A percentile compares a stretch with the other conserved stretches of the same genome.
These are phyloP conservation scores for Paralvinella palmiformis DNA, from an alignment of 1,140 invertebrate genomes.

Conservation along the genomic window DNA sequence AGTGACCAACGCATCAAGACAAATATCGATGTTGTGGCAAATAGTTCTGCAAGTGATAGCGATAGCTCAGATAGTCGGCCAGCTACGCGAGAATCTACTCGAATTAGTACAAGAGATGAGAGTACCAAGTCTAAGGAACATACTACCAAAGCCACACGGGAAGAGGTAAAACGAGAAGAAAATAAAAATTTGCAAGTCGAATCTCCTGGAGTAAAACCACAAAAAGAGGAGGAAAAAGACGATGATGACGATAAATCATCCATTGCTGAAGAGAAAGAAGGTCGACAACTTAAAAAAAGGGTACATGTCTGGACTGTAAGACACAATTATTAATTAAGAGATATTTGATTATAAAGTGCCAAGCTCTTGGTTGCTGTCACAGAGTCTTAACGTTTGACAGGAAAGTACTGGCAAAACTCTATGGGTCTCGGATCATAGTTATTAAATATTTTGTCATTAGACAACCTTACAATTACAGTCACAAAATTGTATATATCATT, in stretches of 20 bases:
- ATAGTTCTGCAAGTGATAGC: no score
- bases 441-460: no score
- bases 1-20: no score
- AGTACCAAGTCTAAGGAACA: not conserved
- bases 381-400: no score
- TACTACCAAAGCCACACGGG: not conserved
- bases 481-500: no score
- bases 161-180: conserved; percentile 2
- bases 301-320: conserved; percentile 1
- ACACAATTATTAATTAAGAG: not conserved
- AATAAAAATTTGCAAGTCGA: not conserved
- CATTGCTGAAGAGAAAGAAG: conserved; percentile 11
- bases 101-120: not conserved
- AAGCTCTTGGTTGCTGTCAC: no score
- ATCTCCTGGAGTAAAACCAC: not conserved
- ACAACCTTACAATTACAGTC: no score
- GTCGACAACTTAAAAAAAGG: conserved; percentile 15
- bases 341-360: no score
- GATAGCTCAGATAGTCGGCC: no score
- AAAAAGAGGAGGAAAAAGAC: not conserved
- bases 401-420: no score
- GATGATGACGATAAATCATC: conserved; percentile 13
- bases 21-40: no score
- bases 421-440: no score
- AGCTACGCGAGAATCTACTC: not conserved